Evolutionary conservation across 2,888 invertebrate genomes (phyloP), one percentile per base, ranked within the genome.

Genomic region (Brachylomia viminalis): DNA sequence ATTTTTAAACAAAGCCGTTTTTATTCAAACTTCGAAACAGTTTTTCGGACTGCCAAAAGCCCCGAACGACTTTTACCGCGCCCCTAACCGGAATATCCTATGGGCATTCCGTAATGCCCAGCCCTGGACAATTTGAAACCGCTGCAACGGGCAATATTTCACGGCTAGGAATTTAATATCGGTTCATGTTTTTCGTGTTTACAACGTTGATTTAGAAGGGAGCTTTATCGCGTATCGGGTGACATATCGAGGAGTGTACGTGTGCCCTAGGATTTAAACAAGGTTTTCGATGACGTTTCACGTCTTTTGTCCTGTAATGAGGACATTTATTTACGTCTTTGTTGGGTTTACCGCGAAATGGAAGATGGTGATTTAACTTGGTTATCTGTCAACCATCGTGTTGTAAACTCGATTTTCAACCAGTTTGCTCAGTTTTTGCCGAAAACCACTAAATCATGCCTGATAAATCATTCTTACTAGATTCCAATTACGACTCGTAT

Each of bases 161-260:
- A 82, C 80, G 54, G 79, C 75, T 72, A 72, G 80, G 86, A 85
- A 87, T 85, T 88, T 86, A 88, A 89, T 89, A 89, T 84, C 77
- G 73, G 69, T 81, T 67, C 83, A 81, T 85, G 84, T 86, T 87
- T 86, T 86, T 79, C 81, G 84, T 87, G 84, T 88, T 86, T 83
- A 88, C 86, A 79, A 72, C 79, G 82, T 77, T 80, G 82, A 86
- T 84, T 86, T 85, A 86, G 80, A 78, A 73, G 61, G 59, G 27
- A 71, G 67, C 69, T 82, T 75, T 75, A 72, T 75, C 72, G 69
- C 47, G 73, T 72, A 74, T 85, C 61, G 49, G 49, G 68, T 83
- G 84, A 83, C 84, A 73, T 77, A 80, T 80, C 66, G 80, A 20
- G 45, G 6, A 47, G 17, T 15, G n/a, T 64, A 77, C 70, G 30